phyloP scores from a whole-genome alignment of 2,888 invertebrate species.

The Cheilosia scutellata region DNA sequence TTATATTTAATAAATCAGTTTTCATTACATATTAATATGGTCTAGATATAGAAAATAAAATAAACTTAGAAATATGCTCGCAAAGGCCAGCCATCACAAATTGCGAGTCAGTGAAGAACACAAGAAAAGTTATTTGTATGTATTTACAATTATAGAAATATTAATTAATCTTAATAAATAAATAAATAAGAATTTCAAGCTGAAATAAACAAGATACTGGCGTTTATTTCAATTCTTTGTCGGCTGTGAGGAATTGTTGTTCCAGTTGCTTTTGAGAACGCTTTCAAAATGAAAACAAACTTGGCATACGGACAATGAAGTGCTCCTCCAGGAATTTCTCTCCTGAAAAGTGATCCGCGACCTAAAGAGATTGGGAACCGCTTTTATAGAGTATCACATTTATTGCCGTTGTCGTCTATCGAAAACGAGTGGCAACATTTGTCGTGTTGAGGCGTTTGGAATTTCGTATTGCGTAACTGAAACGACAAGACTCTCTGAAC shows the following conservation, averaged over 20 bases:
- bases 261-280: background rate
- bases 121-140: constrained; percentile 63
- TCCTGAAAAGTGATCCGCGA: too few species aligned
- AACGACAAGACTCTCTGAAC: too few species aligned
- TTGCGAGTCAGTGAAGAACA: constrained; percentile 26
- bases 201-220: constrained; percentile 26
- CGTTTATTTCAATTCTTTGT: background rate
- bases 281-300: too few species aligned
- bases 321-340: too few species aligned
- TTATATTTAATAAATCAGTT: constrained; percentile 20
- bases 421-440: too few species aligned
- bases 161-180: constrained; percentile 61
- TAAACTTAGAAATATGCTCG: background rate
- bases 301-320: too few species aligned
- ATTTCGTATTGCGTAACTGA: too few species aligned
- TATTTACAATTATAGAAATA: constrained; percentile 58
- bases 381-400: too few species aligned
- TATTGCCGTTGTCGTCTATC: too few species aligned
- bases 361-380: too few species aligned
- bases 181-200: constrained; percentile 53
- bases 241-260: background rate
- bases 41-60: background rate
- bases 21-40: background rate
- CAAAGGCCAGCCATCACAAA: constrained; percentile 6
- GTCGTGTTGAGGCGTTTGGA: too few species aligned